Evolutionary conservation across 1,140 invertebrate species (phyloP).

Genomic region (Chironomus striatipennis): DNA sequence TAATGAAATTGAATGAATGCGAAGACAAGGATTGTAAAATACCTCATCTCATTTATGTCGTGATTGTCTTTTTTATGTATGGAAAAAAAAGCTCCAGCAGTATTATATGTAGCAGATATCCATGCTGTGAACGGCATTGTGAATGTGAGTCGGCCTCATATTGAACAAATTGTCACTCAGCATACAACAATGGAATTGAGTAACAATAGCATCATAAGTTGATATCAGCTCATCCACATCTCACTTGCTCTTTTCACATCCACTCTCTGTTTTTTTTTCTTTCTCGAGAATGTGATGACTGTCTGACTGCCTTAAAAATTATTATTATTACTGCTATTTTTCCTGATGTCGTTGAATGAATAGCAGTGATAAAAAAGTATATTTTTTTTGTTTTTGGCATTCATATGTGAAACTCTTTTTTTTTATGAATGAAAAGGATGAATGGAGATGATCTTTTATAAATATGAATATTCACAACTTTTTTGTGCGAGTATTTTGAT

Average conservation of each 20-base stretch:
- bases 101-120: background rate
- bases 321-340: too few relatives aligned
- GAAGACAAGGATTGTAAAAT: background rate
- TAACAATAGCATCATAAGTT: conserved; percentile 9
- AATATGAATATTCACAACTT: too few relatives aligned
- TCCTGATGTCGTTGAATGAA: too few relatives aligned
- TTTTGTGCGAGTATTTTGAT: too few relatives aligned
- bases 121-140: background rate
- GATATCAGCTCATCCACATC: background rate
- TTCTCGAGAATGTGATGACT: background rate
- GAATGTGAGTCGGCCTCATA: background rate
- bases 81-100: background rate
- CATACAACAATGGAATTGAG: background rate
- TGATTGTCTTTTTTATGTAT: background rate
- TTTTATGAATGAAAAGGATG: background rate
- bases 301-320: too few relatives aligned
- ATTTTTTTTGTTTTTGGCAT: conserved; percentile 12
- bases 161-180: conserved; percentile 2
- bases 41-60: background rate
- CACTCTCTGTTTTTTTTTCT: background rate
- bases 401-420: background rate
- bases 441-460: background rate
- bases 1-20: too few relatives aligned
- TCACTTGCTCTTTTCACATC: background rate
- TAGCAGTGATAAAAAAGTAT: background rate